Conservation (phyloP, 2,113 vertebrate species). For the Sylvilagus bachmani region DNA sequence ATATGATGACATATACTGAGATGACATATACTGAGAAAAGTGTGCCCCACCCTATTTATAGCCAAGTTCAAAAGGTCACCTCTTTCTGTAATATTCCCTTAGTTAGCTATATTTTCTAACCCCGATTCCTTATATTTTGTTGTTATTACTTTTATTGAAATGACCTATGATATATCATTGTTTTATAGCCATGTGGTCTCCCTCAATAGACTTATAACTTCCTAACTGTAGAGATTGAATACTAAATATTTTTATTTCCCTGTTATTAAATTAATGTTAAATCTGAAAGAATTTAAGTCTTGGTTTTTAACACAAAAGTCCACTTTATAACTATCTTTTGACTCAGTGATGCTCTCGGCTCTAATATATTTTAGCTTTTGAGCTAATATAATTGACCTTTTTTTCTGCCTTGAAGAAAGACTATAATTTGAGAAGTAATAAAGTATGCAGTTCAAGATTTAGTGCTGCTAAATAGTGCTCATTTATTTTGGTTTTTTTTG, state of each 20-base stretch:
- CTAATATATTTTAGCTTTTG: conserved; percentile 28
- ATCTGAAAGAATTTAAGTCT: not conserved
- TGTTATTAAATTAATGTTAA: conserved; percentile 13
- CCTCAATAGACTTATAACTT: not conserved
- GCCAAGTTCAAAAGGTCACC: not conserved
- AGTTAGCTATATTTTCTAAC: not conserved
- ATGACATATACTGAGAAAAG: not conserved
- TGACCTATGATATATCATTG: not conserved
- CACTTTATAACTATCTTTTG: not conserved
- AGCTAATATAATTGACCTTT: conserved; percentile 11
- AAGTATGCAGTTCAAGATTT: not conserved
- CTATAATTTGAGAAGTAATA: not conserved
- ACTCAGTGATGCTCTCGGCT: not conserved
- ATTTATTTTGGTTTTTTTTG: not conserved
- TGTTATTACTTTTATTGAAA: not conserved
- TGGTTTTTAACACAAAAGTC: conserved; percentile 10
- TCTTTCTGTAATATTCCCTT: not conserved
- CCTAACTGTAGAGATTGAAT: not conserved
- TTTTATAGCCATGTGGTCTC: not conserved
- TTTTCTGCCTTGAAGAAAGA: not conserved
- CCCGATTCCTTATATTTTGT: not conserved
- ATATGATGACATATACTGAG: not conserved
- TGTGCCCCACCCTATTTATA: not conserved
- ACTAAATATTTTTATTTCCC: not conserved
- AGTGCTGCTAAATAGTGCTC: not conserved